A percentile compares a stretch with the other conserved stretches of the same genome.
These are phyloP conservation scores for Berghia stephanieae DNA, from an alignment of 1,140 invertebrate genomes.

Conservation along the genomic window DNA sequence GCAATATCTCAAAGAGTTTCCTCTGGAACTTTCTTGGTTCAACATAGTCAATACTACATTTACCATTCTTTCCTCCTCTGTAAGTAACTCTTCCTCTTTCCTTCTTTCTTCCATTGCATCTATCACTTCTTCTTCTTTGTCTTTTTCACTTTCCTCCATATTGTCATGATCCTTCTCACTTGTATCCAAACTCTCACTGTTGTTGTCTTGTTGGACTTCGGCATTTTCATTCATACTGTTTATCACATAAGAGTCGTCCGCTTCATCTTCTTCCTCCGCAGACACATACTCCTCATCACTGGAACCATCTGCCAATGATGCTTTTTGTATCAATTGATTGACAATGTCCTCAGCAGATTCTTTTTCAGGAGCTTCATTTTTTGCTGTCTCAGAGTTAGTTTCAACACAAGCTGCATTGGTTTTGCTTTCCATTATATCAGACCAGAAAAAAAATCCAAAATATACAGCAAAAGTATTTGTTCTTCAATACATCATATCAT, in stretches of 20 bases:
- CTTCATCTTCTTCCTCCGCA: slow-evolving; percentile 30
- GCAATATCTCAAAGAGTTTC: background rate
- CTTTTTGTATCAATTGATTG: too few species aligned
- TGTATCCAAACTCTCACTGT: slow-evolving; percentile 5
- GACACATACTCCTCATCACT: slow-evolving; percentile 36
- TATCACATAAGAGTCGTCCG: background rate
- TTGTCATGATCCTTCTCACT: slow-evolving; percentile 7
- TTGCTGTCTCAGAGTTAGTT: too few species aligned
- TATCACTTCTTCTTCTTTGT: slow-evolving; percentile 40
- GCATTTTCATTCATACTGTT: background rate
- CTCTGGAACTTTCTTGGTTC: too few species aligned
- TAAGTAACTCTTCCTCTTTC: slow-evolving; percentile 42
- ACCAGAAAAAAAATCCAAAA: too few species aligned
- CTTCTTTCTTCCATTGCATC: slow-evolving; percentile 41
- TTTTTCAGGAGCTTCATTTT: too few species aligned
- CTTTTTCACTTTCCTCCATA: slow-evolving; percentile 36
- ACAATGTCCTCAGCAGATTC: too few species aligned
- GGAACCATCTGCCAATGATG: too few species aligned
- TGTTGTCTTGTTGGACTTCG: background rate
- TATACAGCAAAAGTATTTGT: too few species aligned
- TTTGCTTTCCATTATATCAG: too few species aligned
- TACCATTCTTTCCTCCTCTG: slow-evolving; percentile 51
- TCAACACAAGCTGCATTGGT: too few species aligned
- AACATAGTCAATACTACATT: slow-evolving; percentile 33
- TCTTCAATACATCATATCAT: too few species aligned